Evolutionary conservation across 1,140 invertebrate genomes (phyloP).

Genomic region (Linepithema humile): DNA sequence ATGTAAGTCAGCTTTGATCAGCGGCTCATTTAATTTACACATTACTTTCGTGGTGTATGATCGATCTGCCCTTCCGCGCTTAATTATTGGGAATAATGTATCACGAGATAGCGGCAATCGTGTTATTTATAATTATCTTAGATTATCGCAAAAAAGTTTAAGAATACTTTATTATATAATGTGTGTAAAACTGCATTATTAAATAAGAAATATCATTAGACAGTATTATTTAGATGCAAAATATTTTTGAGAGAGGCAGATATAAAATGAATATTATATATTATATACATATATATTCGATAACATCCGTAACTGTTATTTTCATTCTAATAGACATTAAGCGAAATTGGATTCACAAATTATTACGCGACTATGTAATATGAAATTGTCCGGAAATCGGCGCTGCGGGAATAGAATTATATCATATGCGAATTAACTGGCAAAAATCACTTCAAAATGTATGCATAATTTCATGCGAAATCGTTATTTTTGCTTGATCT

Average conservation of each 20-base stretch:
- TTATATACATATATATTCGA: slow-evolving; percentile 4
- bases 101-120: neutral
- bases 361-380: slow-evolving; percentile 40
- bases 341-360: slow-evolving; percentile 54
- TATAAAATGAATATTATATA: neutral
- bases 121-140: neutral
- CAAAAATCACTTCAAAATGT: slow-evolving; percentile 36
- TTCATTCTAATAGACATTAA: slow-evolving; percentile 51
- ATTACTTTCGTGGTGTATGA: neutral
- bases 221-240: neutral
- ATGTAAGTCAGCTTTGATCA: slow-evolving; percentile 67
- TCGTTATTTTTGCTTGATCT: slow-evolving; percentile 11
- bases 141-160: neutral
- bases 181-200: neutral
- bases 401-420: slow-evolving; percentile 29
- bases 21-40: slow-evolving; percentile 42
- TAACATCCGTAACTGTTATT: slow-evolving; percentile 33
- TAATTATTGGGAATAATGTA: slow-evolving; percentile 2
- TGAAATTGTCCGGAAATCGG: slow-evolving; percentile 55
- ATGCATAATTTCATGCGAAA: slow-evolving; percentile 1
- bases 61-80: neutral
- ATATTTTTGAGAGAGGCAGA: neutral
- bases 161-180: neutral
- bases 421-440: slow-evolving; percentile 38
- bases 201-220: neutral